Percentiles rank a stretch among this genome's conserved stretches.
Conservation (phyloP, 2,888 invertebrate genomes). For the Ashinkailepas kermadecensis region DNA sequence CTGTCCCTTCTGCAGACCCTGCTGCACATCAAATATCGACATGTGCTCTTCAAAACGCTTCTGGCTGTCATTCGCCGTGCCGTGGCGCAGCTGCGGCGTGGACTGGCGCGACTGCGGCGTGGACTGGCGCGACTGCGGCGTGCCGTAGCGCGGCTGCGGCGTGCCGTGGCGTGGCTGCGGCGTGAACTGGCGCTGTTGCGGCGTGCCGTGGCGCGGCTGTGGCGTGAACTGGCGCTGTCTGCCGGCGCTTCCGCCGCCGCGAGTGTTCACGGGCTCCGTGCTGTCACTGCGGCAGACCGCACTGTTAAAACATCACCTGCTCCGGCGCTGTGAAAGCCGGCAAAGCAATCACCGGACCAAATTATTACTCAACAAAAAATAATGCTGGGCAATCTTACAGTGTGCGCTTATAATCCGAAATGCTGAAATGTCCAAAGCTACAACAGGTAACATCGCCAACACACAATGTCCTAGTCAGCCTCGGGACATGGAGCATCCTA, state of each 20-base stretch:
- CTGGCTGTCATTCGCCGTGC: background rate
- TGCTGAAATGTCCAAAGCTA: too few relatives aligned
- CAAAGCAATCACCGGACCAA: too few relatives aligned
- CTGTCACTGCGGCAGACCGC: background rate
- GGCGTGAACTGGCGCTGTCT: background rate
- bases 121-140: background rate
- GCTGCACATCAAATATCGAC: constrained; percentile 44
- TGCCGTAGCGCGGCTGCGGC: background rate
- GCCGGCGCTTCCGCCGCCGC: background rate
- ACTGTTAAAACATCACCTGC: too few relatives aligned
- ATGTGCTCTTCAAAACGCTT: constrained; percentile 27
- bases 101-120: background rate
- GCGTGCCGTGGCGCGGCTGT: background rate
- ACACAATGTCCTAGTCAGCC: too few relatives aligned
- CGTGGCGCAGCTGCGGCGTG: background rate
- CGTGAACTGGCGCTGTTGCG: background rate
- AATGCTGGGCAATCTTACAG: too few relatives aligned
- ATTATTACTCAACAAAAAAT: too few relatives aligned
- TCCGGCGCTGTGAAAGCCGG: too few relatives aligned
- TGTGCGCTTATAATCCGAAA: too few relatives aligned
- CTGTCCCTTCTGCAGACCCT: constrained; percentile 54
- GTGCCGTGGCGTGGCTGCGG: background rate
- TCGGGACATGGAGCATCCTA: too few relatives aligned
- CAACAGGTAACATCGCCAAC: too few relatives aligned
- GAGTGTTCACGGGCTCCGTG: background rate